Evolutionary conservation across 2,113 vertebrate species (phyloP), one percentile per base, ranked within the genome.

Genomic region (Bujurquina vittata): DNA sequence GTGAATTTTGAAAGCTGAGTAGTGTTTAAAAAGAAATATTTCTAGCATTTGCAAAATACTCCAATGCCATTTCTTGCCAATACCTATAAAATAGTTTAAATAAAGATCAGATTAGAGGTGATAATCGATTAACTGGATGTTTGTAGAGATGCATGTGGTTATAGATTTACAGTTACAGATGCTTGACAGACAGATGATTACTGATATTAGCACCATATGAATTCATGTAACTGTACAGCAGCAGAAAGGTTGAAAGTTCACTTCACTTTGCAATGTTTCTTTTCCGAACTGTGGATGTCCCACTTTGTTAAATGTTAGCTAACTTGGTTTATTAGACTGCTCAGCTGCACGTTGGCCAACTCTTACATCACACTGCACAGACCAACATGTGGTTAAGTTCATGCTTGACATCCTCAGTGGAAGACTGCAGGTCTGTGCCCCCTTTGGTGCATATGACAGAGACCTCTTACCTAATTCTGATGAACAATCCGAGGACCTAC

Each of bases 391-490:
- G 77, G 67, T 22, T 74, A 54, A 67, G 58, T 10, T 26, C 62
- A 22, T 22, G 65, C 31, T 69, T n/a, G 15, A 76, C 63, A 26
- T 26, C 52, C 5, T 72, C 43, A 52, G 65, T 26, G 40, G 37
- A 67, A 22, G 37, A 67, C 12, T 57, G 69, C 87, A 87, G 80
- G 86, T 83, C 81, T 52, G 18, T 11, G 20, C 15, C 40, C 8
- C 40, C 77, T 49, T 55, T 0, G 57, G 46, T 81, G 80, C 55
- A 59, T 58, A 74, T 26, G 59, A 54, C 65, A 62, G 40, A 86
- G 61, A 81, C 46, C 79, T 35, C 80, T 61, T 82, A 43, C 73
- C 60, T 77, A 54, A 77, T 73, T 43, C 79, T 90, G 85, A 91
- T 87, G 75, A 82, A 90, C 17, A 10, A 85, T 78, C 63, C 2